Conservation (phyloP, 2,888 invertebrate species). For the Strigamia maritima region DNA sequence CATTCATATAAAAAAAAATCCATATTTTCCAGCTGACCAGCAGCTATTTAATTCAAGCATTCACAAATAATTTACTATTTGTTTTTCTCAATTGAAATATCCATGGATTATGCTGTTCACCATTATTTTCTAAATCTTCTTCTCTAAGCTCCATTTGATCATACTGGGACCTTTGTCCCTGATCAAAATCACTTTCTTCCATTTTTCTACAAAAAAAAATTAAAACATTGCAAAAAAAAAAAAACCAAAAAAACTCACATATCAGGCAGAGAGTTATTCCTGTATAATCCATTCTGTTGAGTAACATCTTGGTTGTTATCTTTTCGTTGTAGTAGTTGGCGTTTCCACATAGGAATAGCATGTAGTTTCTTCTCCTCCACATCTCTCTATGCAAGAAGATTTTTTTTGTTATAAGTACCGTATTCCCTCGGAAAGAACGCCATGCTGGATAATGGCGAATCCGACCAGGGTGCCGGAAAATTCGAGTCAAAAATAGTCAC, state of each 20-base stretch:
- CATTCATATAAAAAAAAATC: no score
- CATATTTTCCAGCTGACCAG: background rate
- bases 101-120: slow-evolving; percentile 62
- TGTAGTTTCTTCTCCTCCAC: slow-evolving; percentile 58
- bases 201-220: background rate
- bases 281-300: slow-evolving; percentile 21
- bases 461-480: no score
- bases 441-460: no score
- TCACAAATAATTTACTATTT: slow-evolving; percentile 83
- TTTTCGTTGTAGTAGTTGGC: slow-evolving; percentile 67
- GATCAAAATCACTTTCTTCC: background rate
- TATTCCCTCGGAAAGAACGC: no score
- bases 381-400: slow-evolving; percentile 43
- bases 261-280: slow-evolving; percentile 4
- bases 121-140: slow-evolving; percentile 38
- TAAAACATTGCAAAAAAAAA: background rate
- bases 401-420: no score
- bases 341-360: slow-evolving; percentile 90
- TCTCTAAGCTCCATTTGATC: slow-evolving; percentile 27
- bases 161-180: background rate
- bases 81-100: slow-evolving; percentile 83
- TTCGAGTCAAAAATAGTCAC: no score
- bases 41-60: slow-evolving; percentile 46
- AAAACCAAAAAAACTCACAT: background rate
- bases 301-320: slow-evolving; percentile 50